Base-by-base conservation (phyloP, 2,113 vertebrate species). In the Dasyornis broadbenti region DNA sequence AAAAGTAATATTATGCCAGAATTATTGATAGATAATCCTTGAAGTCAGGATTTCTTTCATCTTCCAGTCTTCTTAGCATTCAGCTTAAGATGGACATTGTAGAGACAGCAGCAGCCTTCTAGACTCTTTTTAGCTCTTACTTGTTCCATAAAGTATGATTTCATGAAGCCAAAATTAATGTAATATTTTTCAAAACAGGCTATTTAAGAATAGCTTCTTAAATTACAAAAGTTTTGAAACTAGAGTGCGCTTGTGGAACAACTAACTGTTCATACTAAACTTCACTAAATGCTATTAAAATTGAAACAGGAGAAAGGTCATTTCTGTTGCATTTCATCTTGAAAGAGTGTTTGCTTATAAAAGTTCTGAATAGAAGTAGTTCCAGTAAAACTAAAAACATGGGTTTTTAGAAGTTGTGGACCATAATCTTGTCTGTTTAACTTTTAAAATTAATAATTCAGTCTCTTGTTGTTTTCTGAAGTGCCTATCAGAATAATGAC, bases 401-500 rank as follows among this genome's bases (percentile, higher is more conserved):
- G 3, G 2, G 37, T 54, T 68, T 82, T 66, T 71, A 49, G 12
- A 80, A 22, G 40, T 60, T 73, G 27, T 42, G 65, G 44, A 59
- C 60, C 37, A n/a, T 35, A 61, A 50, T 66, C 33, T 47, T 82
- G n/a, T 49, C 47, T 65, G 10, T 45, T 90, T 89, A 39, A 70
- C 80, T 81, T 89, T 42, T 66, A 84, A 82, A 96, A 78, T 47
- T 23, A 69, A 28, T 85, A 86, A 85, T 77, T 65, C 23, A 22
- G 15, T 52, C 56, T 86, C 56, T 45, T 83, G 40, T 6, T 66
- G 86, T 91, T 96, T 93, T 61, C 84, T 45, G 59, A 97, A 99
- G 99, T 99, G 98, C 99, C 98, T 99, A 99, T 98, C 99, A 99
- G 98, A 99, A 99, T 98, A 99, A 99, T 73, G 99, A 99, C 98